Conservation (phyloP, 2,113 vertebrate species). For the Aphelocoma coerulescens region DNA sequence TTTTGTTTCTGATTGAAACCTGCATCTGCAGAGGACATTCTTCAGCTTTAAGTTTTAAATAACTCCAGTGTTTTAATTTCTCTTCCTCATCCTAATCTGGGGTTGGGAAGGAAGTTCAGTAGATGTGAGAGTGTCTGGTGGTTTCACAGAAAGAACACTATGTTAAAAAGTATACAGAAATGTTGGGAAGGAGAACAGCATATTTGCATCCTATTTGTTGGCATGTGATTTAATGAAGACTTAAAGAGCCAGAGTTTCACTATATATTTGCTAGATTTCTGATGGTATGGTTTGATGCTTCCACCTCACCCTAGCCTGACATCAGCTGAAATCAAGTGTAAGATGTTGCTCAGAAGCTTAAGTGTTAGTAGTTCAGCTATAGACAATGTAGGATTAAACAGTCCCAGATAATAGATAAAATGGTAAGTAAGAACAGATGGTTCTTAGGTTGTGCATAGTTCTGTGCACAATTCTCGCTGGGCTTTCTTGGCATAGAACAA, state of each 20-base stretch:
- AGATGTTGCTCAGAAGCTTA: background rate
- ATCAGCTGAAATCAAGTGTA: background rate
- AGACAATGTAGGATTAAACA: background rate
- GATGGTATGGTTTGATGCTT: background rate
- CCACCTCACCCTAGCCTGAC: background rate
- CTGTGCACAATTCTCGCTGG: background rate
- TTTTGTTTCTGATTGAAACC: background rate
- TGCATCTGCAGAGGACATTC: background rate
- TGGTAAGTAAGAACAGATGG: background rate
- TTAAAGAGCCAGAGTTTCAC: background rate
- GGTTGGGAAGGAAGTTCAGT: background rate
- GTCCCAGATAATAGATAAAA: background rate
- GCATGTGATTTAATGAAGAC: background rate
- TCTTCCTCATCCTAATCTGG: background rate
- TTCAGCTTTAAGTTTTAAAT: background rate
- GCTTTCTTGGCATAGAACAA: background rate
- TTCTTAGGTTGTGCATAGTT: background rate
- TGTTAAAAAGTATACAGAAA: background rate
- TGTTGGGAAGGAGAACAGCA: background rate
- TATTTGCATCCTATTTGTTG: background rate
- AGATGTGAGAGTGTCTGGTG: background rate
- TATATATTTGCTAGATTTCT: background rate
- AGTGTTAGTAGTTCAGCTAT: background rate
- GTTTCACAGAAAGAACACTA: background rate
- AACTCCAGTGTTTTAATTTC: background rate